A percentile compares a stretch with the other conserved stretches of the same genome.
phyloP scores from a whole-genome alignment of 2,113 vertebrate genomes.

The Ginglymostoma cirratum region DNA sequence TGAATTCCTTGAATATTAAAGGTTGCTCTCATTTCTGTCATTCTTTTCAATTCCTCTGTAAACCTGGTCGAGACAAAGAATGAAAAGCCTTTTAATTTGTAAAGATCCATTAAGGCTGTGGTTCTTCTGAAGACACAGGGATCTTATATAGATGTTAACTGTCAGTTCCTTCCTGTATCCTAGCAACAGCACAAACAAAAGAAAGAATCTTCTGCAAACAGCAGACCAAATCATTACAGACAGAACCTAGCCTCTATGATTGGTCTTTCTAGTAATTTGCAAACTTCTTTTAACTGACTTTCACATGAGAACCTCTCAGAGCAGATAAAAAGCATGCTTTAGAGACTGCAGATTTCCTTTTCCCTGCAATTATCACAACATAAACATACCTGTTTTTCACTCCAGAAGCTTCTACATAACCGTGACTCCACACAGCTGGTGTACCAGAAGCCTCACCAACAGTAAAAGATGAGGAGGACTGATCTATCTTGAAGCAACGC shows the following conservation, averaged over 20 bases:
- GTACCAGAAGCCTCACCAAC: constrained; percentile 75
- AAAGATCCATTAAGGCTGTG: constrained; percentile 47
- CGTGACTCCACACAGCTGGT: constrained; percentile 92
- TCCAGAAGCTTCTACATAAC: constrained; percentile 89
- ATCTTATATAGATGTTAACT: constrained; percentile 42
- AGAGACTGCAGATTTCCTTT: constrained; percentile 18
- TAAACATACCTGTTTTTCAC: constrained; percentile 90
- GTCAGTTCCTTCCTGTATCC: constrained; percentile 48
- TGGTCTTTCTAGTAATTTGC: constrained; percentile 25
- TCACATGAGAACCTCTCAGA: constrained; percentile 30
- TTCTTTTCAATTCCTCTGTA: constrained; percentile 44
- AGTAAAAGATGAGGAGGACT: constrained; percentile 65
- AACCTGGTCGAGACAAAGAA: constrained; percentile 49
- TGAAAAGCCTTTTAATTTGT: constrained; percentile 49
- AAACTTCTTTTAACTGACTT: constrained; percentile 3
- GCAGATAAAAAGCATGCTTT: neutral
- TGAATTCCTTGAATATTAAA: constrained; percentile 14
- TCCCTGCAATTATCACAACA: neutral
- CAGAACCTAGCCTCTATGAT: constrained; percentile 21
- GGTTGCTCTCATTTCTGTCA: constrained; percentile 44
- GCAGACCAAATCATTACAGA: neutral
- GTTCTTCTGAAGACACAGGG: constrained; percentile 43
- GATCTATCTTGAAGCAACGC: constrained; percentile 94
- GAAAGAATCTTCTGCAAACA: constrained; percentile 15
- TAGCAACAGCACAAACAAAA: constrained; percentile 53